Conservation (phyloP, 2,888 invertebrate genomes). For the Idaea straminata region DNA sequence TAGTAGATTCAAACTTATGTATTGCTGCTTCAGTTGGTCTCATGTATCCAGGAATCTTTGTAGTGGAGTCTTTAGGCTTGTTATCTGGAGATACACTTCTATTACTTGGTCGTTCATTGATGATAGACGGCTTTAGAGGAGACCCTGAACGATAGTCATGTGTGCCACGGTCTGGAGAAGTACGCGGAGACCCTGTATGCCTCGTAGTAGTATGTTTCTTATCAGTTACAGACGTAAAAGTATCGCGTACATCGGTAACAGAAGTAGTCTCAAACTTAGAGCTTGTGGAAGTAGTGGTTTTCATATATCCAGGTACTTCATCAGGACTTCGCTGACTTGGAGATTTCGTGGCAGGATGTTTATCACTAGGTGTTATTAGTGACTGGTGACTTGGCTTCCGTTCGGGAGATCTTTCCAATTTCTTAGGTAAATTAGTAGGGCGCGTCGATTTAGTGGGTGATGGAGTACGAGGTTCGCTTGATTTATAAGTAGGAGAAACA, state of each 20-base stretch:
- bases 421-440: background rate
- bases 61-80: slow-evolving; percentile 23
- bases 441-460: slow-evolving; percentile 9
- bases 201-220: slow-evolving; percentile 20
- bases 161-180: slow-evolving; percentile 7
- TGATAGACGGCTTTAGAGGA: slow-evolving; percentile 18
- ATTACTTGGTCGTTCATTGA: slow-evolving; percentile 14
- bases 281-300: slow-evolving; percentile 27
- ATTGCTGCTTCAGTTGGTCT: slow-evolving; percentile 27
- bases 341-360: background rate
- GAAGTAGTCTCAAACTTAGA: slow-evolving; percentile 24
- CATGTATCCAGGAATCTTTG: slow-evolving; percentile 26
- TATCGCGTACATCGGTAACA: slow-evolving; percentile 26
- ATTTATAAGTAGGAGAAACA: slow-evolving; percentile 5
- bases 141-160: slow-evolving; percentile 14
- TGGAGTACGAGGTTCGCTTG: slow-evolving; percentile 3
- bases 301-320: slow-evolving; percentile 25
- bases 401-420: slow-evolving; percentile 12
- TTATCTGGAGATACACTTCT: slow-evolving; percentile 9
- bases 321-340: slow-evolving; percentile 9
- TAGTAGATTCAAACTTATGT: slow-evolving; percentile 21
- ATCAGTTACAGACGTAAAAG: slow-evolving; percentile 19
- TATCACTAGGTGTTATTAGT: background rate
- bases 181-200: slow-evolving; percentile 10
- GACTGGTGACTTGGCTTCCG: slow-evolving; percentile 9